Evolutionary conservation across 2,888 invertebrate genomes (phyloP).

Genomic region (Hofmannophila pseudospretella): DNA sequence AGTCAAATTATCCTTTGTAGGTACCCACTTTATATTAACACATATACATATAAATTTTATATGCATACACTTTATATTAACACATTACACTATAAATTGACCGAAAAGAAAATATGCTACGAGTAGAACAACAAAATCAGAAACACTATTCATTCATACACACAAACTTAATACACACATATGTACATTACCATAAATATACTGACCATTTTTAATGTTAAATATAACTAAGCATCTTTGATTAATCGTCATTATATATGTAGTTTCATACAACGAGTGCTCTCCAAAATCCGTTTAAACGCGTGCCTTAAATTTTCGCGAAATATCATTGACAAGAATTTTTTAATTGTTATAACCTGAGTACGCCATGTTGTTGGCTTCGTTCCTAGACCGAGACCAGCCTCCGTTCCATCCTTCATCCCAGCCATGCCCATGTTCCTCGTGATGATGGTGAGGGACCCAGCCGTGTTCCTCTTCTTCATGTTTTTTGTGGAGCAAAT

Average conservation of each 20-base stretch:
- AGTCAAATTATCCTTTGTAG: slow-evolving; percentile 40
- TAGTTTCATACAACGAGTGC: too few species aligned
- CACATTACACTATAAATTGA: slow-evolving; percentile 39
- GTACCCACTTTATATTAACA: slow-evolving; percentile 14
- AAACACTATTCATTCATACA: slow-evolving; percentile 26
- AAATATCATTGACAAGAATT: too few species aligned
- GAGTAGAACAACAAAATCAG: slow-evolving; percentile 23
- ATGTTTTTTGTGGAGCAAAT: slow-evolving; percentile 59
- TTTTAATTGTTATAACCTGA: slow-evolving; percentile 53
- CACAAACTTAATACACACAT: slow-evolving; percentile 21
- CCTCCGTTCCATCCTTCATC: slow-evolving; percentile 53
- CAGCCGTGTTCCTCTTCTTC: slow-evolving; percentile 44
- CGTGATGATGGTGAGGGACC: slow-evolving; percentile 33
- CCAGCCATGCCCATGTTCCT: slow-evolving; percentile 36
- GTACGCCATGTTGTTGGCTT: slow-evolving; percentile 59
- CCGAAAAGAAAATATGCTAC: slow-evolving; percentile 45
- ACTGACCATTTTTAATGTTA: not conserved
- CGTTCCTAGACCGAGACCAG: slow-evolving; percentile 61
- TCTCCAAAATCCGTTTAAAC: too few species aligned
- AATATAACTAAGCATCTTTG: too few species aligned
- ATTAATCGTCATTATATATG: too few species aligned
- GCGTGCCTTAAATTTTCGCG: too few species aligned
- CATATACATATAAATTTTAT: slow-evolving; percentile 13
- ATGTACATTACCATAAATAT: slow-evolving; percentile 14
- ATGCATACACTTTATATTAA: slow-evolving; percentile 13